Base-by-base conservation (phyloP, 1,140 invertebrate genomes). In the Drosophila prosaltans region DNA sequence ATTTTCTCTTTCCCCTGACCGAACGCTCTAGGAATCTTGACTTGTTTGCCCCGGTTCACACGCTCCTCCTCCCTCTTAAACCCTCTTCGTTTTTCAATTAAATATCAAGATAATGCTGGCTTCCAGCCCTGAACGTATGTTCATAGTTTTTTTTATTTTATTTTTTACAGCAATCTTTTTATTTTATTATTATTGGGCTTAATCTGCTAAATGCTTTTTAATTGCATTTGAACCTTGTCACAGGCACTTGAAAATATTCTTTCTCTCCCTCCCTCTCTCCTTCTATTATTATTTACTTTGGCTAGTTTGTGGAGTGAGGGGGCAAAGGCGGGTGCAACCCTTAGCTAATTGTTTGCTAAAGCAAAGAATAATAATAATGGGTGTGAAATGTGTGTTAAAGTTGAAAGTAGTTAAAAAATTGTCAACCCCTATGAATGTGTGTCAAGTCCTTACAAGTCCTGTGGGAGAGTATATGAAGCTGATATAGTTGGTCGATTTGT, bases 191-290 rank as follows among this genome's bases (percentile, higher is more conserved):
- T 16, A 16, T 16, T 16, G 16, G 16, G 81, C 69, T 64, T 82
- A 77, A 86, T 81, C 83, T 69, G 75, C 54, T 86, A 86, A 86
- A 86, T 86, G 76, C 66, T 89, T 83, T 86, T 88, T 86, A 86
- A 86, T 86, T 86, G 83, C 66, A 80, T 86, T 65, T 74, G 68
- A 76, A 67, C 68, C 80, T 73, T 78, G 60, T 61, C 26, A 48
- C 83, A 77, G 72, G 69, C 76, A 88, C 83, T 86, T 89, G 72
- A 88, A 88, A 74, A 83, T 66, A 65, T 67, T 61, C 24, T 54
- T 57, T 55, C 10, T 40, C 32, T 36, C 32, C 6, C 32, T 36
- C 32, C 6, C 32, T 36, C 32, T 36, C 32, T 36, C 32, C 6
- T 9, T 51, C 45, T 51, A 51, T 26, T 51, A 51, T 65, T 63